Evolutionary conservation across 2,888 invertebrate genomes (phyloP).

Genomic region (Ischnus inquisitorius): DNA sequence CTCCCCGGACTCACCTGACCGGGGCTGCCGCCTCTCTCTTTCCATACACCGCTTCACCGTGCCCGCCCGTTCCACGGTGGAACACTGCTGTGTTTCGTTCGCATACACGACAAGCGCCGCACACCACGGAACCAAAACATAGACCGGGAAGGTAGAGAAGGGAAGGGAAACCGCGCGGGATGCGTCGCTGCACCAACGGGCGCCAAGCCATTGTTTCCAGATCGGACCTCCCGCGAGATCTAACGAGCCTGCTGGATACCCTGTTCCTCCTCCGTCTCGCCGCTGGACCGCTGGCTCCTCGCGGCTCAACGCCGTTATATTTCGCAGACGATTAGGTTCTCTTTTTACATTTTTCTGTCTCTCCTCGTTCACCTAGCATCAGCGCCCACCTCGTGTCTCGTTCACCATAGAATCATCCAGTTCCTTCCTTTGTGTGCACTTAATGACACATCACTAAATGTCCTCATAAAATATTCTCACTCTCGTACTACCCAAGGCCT

Average conservation of each 20-base stretch:
- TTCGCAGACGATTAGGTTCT: conserved; percentile 63
- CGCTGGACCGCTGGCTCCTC: conserved; percentile 41
- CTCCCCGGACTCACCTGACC: conserved; percentile 77
- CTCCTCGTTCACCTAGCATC: conserved; percentile 53
- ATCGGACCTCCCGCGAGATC: conserved; percentile 78
- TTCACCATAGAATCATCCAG: conserved; percentile 62
- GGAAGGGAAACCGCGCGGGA: conserved; percentile 42
- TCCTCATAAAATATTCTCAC: conserved; percentile 68
- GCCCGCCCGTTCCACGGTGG: background rate
- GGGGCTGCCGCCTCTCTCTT: conserved; percentile 41
- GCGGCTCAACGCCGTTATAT: conserved; percentile 58
- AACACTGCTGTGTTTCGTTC: conserved; percentile 22
- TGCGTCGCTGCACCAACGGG: conserved; percentile 72
- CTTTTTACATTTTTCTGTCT: conserved; percentile 62
- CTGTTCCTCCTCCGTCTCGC: conserved; percentile 34
- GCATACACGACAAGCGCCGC: conserved; percentile 52
- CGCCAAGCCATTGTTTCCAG: conserved; percentile 80
- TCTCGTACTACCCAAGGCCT: conserved; percentile 31
- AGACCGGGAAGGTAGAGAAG: conserved; percentile 49
- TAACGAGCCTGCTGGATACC: conserved; percentile 74
- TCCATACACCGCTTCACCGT: conserved; percentile 42
- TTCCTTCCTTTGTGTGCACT: conserved; percentile 48
- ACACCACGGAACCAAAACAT: conserved; percentile 41
- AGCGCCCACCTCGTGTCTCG: conserved; percentile 64
- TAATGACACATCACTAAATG: conserved; percentile 68